These are phyloP conservation scores for Oreochromis tanganicae DNA, from an alignment of 2,113 vertebrate genomes.

Conservation along the genomic window DNA sequence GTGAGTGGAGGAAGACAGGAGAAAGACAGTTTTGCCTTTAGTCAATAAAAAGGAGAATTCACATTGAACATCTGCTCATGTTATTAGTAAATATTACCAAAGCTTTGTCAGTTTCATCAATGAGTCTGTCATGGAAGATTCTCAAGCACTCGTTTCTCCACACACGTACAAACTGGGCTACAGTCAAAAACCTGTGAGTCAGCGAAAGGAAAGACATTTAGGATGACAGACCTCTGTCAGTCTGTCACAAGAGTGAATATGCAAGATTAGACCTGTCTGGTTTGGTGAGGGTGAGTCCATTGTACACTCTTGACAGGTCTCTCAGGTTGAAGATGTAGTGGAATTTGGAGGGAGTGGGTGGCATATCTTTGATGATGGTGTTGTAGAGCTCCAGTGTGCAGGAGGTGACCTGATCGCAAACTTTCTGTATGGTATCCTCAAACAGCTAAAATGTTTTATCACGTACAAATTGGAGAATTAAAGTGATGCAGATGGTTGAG, in stretches of 20 bases:
- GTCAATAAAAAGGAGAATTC: background rate
- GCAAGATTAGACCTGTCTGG: constrained; percentile 76
- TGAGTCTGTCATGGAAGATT: constrained; percentile 92
- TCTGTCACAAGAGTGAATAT: background rate
- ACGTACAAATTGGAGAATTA: background rate
- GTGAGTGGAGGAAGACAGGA: background rate
- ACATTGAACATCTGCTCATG: background rate
- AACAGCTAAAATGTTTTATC: constrained; percentile 72
- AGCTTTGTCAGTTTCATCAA: constrained; percentile 83
- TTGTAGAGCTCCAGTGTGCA: constrained; percentile 88
- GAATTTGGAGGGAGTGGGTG: constrained; percentile 93
- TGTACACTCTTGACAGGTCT: constrained; percentile 88
- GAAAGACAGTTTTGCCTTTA: background rate
- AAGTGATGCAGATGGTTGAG: background rate
- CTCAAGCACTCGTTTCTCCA: constrained; percentile 96
- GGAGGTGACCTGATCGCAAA: constrained; percentile 79
- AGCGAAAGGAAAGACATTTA: background rate
- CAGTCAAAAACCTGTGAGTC: constrained; percentile 78
- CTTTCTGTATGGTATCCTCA: constrained; percentile 68
- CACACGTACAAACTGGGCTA: constrained; percentile 86
- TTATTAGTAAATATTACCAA: constrained; percentile 67
- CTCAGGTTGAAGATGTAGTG: constrained; percentile 97
- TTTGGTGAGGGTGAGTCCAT: constrained; percentile 82
- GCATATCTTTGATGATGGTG: constrained; percentile 82
- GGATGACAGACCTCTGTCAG: background rate